Percentiles rank a stretch among this genome's conserved stretches.
Evolutionary conservation across 2,888 invertebrate genomes (phyloP).

Genomic region (Nemotelus pantherinus): DNA sequence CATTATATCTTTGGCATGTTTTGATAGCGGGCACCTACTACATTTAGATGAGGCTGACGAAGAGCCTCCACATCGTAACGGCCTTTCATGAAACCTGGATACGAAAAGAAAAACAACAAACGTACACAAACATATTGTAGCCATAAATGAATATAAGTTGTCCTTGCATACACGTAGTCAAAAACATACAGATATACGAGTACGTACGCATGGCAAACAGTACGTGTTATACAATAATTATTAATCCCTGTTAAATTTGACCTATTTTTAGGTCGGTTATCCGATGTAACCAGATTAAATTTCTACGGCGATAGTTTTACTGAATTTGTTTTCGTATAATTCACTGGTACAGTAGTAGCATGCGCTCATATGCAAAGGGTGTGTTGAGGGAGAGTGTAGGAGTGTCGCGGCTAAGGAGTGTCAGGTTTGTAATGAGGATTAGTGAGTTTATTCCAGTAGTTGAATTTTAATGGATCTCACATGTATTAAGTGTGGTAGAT

Average conservation of each 20-base stretch:
- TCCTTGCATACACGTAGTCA: no score
- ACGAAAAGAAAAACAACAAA: constrained; percentile 26
- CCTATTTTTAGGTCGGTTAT: neutral
- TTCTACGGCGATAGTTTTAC: neutral
- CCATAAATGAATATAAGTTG: no score
- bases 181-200: no score
- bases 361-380: no score
- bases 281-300: neutral
- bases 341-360: neutral
- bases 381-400: no score
- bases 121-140: neutral
- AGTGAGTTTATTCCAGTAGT: constrained; percentile 26
- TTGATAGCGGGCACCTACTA: constrained; percentile 6
- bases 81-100: constrained; percentile 31
- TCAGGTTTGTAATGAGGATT: neutral
- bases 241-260: no score
- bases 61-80: constrained; percentile 23
- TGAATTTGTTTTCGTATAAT: neutral
- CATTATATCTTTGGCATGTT: constrained; percentile 1
- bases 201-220: no score
- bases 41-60: neutral
- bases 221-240: no score
- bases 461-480: constrained; percentile 7
- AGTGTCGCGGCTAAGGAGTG: no score
- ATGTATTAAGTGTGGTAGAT: constrained; percentile 10